Conservation (phyloP, 2,888 invertebrate genomes). For the Tiliacea citrago region DNA sequence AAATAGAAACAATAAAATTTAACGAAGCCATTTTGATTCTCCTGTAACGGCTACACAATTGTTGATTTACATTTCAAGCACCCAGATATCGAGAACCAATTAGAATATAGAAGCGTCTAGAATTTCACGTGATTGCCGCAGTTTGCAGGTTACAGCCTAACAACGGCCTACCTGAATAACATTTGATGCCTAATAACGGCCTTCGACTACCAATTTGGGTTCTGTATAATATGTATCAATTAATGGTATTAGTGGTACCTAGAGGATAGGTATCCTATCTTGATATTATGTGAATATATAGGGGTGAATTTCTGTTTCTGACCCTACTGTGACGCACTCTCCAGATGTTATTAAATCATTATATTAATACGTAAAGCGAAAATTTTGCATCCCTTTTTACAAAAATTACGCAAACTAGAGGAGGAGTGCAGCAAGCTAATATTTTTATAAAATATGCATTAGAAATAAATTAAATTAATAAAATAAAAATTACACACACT, state of each 20-base stretch:
- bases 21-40: conserved; percentile 22
- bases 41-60: conserved; percentile 11
- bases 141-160: conserved; percentile 38
- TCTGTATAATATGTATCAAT: conserved; percentile 51
- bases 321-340: background rate
- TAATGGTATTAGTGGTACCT: conserved; percentile 22
- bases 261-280: conserved; percentile 9
- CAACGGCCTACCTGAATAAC: conserved; percentile 44
- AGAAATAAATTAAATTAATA: too few relatives aligned
- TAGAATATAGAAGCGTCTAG: conserved; percentile 50
- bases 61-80: conserved; percentile 42
- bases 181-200: conserved; percentile 37
- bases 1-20: conserved; percentile 22
- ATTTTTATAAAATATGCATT: too few relatives aligned
- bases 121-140: conserved; percentile 34
- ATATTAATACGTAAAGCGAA: too few relatives aligned
- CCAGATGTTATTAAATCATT: conserved; percentile 6
- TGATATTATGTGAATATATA: conserved; percentile 27
- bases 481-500: too few relatives aligned
- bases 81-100: conserved; percentile 48
- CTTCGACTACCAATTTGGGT: conserved; percentile 47
- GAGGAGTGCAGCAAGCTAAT: too few relatives aligned
- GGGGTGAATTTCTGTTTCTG: conserved; percentile 4
- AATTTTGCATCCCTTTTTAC: too few relatives aligned
- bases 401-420: too few relatives aligned